Evolutionary conservation across 2,888 invertebrate species (phyloP).

Genomic region (Drosophila paranaensis): DNA sequence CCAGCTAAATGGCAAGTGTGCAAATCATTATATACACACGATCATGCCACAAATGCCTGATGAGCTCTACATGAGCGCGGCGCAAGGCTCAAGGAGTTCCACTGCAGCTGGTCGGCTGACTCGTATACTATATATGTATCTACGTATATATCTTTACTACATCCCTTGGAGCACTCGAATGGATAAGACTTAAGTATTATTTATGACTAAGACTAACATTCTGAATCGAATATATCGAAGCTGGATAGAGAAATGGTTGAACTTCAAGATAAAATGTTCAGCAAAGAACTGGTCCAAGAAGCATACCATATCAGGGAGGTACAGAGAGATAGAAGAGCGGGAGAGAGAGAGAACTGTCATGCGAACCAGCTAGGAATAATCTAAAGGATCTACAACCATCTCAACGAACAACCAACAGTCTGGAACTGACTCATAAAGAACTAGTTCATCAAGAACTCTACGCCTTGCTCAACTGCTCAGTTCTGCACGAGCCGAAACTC

Average conservation of each 20-base stretch:
- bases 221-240: no score
- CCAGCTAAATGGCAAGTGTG: slow-evolving; percentile 56
- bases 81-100: not conserved
- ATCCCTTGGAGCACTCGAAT: not conserved
- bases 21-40: slow-evolving; percentile 54
- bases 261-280: not conserved
- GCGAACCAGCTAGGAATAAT: not conserved
- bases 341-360: not conserved
- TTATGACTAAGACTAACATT: no score
- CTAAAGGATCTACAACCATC: not conserved
- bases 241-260: no score
- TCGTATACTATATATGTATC: not conserved
- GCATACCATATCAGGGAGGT: not conserved
- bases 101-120: not conserved
- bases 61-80: slow-evolving; percentile 8
- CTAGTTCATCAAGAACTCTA: not conserved
- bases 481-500: not conserved
- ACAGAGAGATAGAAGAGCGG: not conserved
- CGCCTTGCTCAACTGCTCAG: no score
- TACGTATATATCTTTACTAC: not conserved
- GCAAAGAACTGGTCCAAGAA: not conserved
- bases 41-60: slow-evolving; percentile 45
- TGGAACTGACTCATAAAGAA: not conserved
- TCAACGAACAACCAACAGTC: no score
- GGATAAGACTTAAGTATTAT: no score